Percentiles rank a stretch among this genome's conserved stretches.
These are phyloP conservation scores for Agriopis marginaria DNA, from an alignment of 2,888 invertebrate species.

Conservation along the genomic window DNA sequence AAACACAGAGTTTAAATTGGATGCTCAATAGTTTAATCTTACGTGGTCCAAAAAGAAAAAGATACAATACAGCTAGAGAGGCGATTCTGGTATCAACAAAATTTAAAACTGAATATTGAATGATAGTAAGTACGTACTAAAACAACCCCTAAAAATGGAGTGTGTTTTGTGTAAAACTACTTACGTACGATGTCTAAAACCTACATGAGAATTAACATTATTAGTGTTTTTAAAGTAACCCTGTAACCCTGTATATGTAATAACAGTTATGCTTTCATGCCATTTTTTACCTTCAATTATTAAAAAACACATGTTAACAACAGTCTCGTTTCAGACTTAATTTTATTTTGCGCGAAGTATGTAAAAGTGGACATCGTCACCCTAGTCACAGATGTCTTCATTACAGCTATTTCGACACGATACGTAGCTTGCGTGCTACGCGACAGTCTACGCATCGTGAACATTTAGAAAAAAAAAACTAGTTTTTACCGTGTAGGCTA, in stretches of 20 bases:
- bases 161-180: too few species aligned
- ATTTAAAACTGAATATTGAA: too few species aligned
- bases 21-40: too few species aligned
- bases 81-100: too few species aligned
- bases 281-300: conserved; percentile 12
- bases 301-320: conserved; percentile 14
- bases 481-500: background rate
- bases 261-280: conserved; percentile 18
- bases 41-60: too few species aligned
- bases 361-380: conserved; percentile 7
- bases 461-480: background rate
- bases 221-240: too few species aligned
- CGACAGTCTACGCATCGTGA: conserved; percentile 17
- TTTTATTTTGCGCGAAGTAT: conserved; percentile 10
- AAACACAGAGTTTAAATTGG: too few species aligned
- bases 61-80: too few species aligned
- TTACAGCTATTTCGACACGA: conserved; percentile 15
- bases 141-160: too few species aligned
- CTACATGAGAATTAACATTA: too few species aligned
- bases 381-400: conserved; percentile 16
- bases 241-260: background rate
- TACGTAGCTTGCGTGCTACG: conserved; percentile 19
- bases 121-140: too few species aligned
- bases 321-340: background rate
- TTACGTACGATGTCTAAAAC: too few species aligned